phyloP scores from a whole-genome alignment of 2,888 invertebrate genomes.

The Odontothrips loti region DNA sequence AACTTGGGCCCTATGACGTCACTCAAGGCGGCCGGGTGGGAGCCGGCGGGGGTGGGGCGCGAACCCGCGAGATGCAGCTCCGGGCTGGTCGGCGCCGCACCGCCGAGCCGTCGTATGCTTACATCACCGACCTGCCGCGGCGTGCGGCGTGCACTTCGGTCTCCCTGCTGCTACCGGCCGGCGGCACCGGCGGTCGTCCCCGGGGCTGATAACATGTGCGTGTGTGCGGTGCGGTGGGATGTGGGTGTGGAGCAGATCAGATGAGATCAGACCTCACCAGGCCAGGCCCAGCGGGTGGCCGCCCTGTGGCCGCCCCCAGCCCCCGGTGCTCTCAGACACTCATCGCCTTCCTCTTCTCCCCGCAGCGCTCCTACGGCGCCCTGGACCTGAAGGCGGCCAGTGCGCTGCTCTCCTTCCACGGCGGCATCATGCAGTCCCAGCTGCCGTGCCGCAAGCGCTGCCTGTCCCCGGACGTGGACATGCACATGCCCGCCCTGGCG shows the following conservation, averaged over 20 bases:
- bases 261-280: too few species aligned
- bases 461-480: constrained; percentile 5
- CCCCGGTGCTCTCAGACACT: too few species aligned
- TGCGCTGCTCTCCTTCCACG: not conserved
- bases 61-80: not conserved
- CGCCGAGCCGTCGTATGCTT: too few species aligned
- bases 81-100: not conserved
- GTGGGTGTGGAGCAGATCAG: too few species aligned
- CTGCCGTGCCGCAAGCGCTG: constrained; percentile 17
- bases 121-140: not conserved
- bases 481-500: not conserved
- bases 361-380: constrained; percentile 2
- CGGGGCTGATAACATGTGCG: not conserved
- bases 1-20: not conserved
- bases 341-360: not conserved
- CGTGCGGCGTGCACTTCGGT: not conserved
- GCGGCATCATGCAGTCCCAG: not conserved
- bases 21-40: not conserved
- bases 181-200: too few species aligned
- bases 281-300: too few species aligned
- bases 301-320: too few species aligned
- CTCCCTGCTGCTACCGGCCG: not conserved
- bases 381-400: constrained; percentile 7
- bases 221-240: too few species aligned
- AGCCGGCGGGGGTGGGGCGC: not conserved